Conservation (phyloP, 2,888 invertebrate genomes). For the Acleris laterana region DNA sequence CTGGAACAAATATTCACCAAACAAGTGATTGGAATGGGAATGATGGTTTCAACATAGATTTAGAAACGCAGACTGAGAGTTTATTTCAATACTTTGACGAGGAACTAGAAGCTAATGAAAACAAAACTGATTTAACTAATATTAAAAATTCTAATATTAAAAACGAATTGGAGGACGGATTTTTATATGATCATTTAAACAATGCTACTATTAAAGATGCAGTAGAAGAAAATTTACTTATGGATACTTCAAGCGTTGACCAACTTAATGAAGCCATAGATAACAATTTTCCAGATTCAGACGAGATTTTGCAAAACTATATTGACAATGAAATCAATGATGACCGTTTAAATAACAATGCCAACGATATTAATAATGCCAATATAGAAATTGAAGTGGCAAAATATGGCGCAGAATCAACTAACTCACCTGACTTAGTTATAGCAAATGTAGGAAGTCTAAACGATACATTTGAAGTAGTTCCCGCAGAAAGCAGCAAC, state of each 20-base stretch:
- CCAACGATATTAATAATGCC: background rate
- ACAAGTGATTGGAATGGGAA: background rate
- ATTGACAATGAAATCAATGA: slow-evolving; percentile 10
- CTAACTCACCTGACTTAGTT: too few relatives aligned
- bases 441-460: background rate
- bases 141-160: background rate
- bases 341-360: slow-evolving; percentile 21
- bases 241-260: background rate
- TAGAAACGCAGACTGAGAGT: background rate
- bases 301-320: background rate
- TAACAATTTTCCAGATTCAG: background rate
- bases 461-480: slow-evolving; percentile 23
- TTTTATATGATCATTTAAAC: background rate
- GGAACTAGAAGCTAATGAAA: background rate
- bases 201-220: background rate
- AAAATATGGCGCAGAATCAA: too few relatives aligned
- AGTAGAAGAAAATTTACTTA: background rate
- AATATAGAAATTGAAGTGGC: background rate
- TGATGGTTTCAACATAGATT: background rate
- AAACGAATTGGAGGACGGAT: slow-evolving; percentile 11
- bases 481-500: slow-evolving; percentile 36
- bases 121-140: background rate
- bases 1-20: background rate
- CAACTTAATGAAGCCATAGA: background rate
- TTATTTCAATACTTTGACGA: slow-evolving; percentile 26